Evolutionary conservation across 2,888 invertebrate species (phyloP), one percentile per base, ranked within the genome.

Genomic region (Hipparchia sbordonii): DNA sequence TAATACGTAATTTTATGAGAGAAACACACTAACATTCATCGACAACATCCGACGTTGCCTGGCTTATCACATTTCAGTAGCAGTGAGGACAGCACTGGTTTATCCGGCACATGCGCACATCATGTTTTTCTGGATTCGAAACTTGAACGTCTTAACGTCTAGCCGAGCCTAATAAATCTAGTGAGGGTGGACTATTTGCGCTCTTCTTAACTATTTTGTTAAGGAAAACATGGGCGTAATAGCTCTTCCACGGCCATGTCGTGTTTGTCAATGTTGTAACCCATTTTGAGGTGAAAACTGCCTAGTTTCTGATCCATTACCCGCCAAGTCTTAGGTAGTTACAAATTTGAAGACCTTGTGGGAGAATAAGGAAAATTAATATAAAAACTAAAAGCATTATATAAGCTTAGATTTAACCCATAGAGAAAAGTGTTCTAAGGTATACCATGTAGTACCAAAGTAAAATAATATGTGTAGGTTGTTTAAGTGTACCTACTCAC

Each of bases 101-200:
- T 83, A 74, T 67, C 54, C 63, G 72, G 80, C 91, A 89, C 91
- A 89, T 89, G 91, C 91, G 91, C 82, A 69, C 52, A 68, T 61
- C 79, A 75, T 91, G 90, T 91, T 91, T 90, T 88, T 89, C 84
- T 79, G 79, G 72, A 75, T 79, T 77, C 84, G 80, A 84, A 87
- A 89, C 87, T 90, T 87, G 82, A 82, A 85, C 84, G 83, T 79
- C 82, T 82, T 77, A 78, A 77, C 79, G 76, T 77, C 76, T 83
- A 81, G 78, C 81, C 75, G 79, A 77, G 81, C 78, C 85, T 83
- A 74, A 89, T 89, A 88, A 89, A 89, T 90, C 86, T 85, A 78
- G 57, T 65, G 56, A 39, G 77, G 78, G 77, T 78, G 74, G 79
- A 79, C 76, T 80, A 82, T 85, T 86, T 84, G 80, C 73, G 75